Conservation (phyloP, 2,113 vertebrate species). For the Mustela nigripes region DNA sequence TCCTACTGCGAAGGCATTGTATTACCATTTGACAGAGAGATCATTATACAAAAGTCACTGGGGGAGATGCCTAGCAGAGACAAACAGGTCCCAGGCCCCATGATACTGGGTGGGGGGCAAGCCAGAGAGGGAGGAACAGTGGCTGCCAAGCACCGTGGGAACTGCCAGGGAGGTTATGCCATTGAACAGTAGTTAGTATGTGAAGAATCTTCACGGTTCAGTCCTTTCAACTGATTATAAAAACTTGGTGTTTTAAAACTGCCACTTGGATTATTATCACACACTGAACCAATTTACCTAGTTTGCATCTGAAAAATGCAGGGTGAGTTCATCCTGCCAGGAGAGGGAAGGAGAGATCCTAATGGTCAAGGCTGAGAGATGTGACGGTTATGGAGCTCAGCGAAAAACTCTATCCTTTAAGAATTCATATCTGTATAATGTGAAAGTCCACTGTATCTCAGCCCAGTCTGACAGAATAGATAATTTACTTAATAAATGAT, state of each 20-base stretch:
- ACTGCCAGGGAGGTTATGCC: not conserved
- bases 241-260: conserved; percentile 29
- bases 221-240: not conserved
- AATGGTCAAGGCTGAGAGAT: not conserved
- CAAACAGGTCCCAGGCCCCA: not conserved
- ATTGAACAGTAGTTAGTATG: not conserved
- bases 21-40: not conserved
- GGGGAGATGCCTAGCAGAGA: not conserved
- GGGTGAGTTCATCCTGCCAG: not conserved
- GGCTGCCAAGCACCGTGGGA: not conserved
- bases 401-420: conserved; percentile 47
- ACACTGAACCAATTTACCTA: not conserved
- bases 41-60: not conserved
- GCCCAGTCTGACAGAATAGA: not conserved
- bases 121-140: not conserved
- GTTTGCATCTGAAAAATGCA: conserved; percentile 14
- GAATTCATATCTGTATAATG: conserved; percentile 30
- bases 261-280: not conserved
- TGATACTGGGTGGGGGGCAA: not conserved
- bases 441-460: not conserved
- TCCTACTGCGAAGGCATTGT: conserved; percentile 66
- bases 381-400: not conserved
- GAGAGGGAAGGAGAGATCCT: not conserved
- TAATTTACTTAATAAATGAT: not conserved
- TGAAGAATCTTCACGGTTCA: not conserved